phyloP scores from a whole-genome alignment of 2,797 vertebrate genomes.

The Macropus fuliginosus region DNA sequence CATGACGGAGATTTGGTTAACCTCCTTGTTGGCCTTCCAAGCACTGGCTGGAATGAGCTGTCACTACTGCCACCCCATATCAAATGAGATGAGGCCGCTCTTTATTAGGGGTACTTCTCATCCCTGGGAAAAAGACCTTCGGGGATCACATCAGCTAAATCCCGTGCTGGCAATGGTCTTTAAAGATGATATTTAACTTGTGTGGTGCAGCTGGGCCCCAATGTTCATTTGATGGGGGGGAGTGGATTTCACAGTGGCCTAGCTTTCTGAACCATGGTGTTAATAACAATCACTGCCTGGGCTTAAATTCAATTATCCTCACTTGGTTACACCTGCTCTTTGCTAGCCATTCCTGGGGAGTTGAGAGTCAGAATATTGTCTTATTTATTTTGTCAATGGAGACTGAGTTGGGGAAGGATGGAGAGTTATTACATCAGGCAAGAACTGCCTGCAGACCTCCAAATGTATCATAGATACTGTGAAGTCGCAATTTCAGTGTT shows the following conservation, averaged over 20 bases:
- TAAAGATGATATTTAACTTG: background rate
- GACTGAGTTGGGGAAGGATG: conserved; percentile 33
- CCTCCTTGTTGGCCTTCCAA: conserved; percentile 67
- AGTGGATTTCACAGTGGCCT: background rate
- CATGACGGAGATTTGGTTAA: conserved; percentile 73
- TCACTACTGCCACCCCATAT: conserved; percentile 75
- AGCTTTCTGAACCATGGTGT: background rate
- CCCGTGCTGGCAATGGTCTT: background rate
- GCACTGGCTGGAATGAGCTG: conserved; percentile 77
- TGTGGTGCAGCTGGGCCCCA: background rate
- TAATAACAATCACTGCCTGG: conserved; percentile 58
- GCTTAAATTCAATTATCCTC: conserved; percentile 62
- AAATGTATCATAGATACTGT: conserved; percentile 29
- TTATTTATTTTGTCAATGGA: conserved; percentile 56
- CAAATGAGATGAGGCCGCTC: conserved; percentile 80
- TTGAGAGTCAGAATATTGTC: conserved; percentile 24
- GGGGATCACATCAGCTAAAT: conserved; percentile 61
- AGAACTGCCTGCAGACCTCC: accelerated
- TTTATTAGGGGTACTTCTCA: conserved; percentile 76
- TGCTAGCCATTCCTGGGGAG: background rate
- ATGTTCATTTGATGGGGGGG: background rate
- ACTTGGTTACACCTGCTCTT: conserved; percentile 58
- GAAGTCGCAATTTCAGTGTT: conserved; percentile 51
- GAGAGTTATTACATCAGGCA: conserved; percentile 38
- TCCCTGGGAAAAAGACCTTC: conserved; percentile 33